These are phyloP conservation scores for Typhlichthys subterraneus DNA, from an alignment of 2,797 vertebrate genomes.

Conservation along the genomic window DNA sequence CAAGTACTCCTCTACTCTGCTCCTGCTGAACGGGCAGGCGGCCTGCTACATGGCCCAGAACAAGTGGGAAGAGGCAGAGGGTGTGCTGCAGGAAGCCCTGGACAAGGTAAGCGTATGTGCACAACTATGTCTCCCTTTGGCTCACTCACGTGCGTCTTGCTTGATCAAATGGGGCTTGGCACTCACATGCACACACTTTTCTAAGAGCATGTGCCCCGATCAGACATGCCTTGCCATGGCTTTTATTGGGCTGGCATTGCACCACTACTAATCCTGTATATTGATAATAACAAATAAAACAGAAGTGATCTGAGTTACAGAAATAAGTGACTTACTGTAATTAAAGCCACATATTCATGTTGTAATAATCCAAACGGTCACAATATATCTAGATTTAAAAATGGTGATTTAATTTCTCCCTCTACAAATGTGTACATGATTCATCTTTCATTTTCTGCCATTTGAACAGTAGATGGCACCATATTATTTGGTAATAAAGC, in stretches of 20 bases:
- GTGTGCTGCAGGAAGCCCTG: constrained; percentile 90
- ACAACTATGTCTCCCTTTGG: constrained; percentile 1
- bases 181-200: background rate
- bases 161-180: background rate
- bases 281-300: background rate
- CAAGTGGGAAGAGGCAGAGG: constrained; percentile 95
- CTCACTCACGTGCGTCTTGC: background rate
- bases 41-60: constrained; percentile 94
- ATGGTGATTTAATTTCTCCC: background rate
- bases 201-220: background rate
- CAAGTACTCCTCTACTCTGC: constrained; percentile 89
- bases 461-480: constrained; percentile 63
- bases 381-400: background rate
- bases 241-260: constrained; percentile 2
- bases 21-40: constrained; percentile 92
- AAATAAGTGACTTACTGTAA: background rate
- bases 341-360: background rate
- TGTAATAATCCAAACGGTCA: background rate
- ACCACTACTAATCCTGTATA: constrained; percentile 1
- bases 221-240: background rate
- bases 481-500: background rate
- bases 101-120: constrained; percentile 86
- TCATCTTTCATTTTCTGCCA: background rate
- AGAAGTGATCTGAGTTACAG: background rate
- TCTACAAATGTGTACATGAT: background rate